Conservation (phyloP, 2,113 vertebrate genomes). For the Rhinopithecus roxellana region DNA sequence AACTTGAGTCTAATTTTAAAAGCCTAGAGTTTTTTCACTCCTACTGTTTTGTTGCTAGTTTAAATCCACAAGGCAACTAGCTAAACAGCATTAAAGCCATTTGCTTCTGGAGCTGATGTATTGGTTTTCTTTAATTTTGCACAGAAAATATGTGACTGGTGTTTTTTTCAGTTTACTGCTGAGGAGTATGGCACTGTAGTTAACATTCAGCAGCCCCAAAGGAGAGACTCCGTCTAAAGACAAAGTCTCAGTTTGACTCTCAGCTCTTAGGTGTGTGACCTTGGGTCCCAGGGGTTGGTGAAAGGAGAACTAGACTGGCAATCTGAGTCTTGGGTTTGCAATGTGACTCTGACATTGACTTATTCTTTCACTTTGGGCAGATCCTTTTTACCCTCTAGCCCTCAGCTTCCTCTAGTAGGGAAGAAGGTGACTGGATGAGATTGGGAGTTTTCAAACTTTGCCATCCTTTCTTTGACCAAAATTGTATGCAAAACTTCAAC, state of each 20-base stretch:
- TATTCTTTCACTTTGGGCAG: neutral
- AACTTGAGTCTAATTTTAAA: constrained; percentile 37
- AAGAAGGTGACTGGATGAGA: neutral
- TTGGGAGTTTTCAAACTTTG: neutral
- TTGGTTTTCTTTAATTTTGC: constrained; percentile 71
- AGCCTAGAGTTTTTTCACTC: neutral
- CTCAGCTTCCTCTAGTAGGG: neutral
- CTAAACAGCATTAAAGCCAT: constrained; percentile 27
- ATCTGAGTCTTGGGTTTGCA: neutral
- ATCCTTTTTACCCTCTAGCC: neutral
- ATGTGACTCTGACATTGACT: neutral
- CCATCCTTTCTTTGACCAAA: neutral
- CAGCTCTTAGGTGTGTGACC: neutral
- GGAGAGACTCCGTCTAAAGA: neutral
- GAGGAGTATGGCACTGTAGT: constrained; percentile 28
- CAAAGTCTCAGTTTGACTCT: neutral
- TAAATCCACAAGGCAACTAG: constrained; percentile 42
- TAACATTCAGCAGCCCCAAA: constrained; percentile 21
- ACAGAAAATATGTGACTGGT: constrained; percentile 15
- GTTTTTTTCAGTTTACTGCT: constrained; percentile 44
- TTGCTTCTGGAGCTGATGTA: constrained; percentile 43
- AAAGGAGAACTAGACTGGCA: neutral
- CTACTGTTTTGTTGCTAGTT: constrained; percentile 59
- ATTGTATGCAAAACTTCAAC: neutral
- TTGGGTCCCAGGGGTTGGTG: neutral